phyloP scores from a whole-genome alignment of 2,797 vertebrate genomes.

The Xyrichtys novacula region DNA sequence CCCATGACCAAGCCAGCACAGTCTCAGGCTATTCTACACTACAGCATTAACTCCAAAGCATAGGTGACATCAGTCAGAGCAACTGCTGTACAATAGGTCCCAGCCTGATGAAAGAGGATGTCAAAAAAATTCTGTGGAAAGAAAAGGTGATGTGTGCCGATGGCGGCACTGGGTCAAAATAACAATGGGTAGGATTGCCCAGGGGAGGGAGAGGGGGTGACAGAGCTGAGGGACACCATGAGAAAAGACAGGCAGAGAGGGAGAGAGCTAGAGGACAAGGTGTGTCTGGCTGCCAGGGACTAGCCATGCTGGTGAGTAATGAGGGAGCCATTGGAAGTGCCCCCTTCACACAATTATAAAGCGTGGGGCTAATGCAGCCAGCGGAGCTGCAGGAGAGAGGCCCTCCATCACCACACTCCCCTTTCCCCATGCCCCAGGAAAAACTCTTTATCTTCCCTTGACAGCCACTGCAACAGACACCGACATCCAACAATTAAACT shows the following conservation, averaged over 20 bases:
- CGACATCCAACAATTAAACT: slow-evolving; percentile 83
- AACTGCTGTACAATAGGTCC: slow-evolving; percentile 63
- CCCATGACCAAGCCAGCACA: slow-evolving; percentile 33
- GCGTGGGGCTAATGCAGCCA: slow-evolving; percentile 82
- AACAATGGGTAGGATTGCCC: slow-evolving; percentile 77
- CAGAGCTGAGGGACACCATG: slow-evolving; percentile 68
- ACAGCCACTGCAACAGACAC: slow-evolving; percentile 81
- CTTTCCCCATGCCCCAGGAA: slow-evolving; percentile 78
- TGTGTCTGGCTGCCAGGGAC: slow-evolving; percentile 77
- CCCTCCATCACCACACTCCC: slow-evolving; percentile 81
- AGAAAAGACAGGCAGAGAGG: slow-evolving; percentile 58
- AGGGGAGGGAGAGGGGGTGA: slow-evolving; percentile 62
- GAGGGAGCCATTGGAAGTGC: slow-evolving; percentile 82
- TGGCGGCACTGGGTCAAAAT: slow-evolving; percentile 75
- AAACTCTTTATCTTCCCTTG: slow-evolving; percentile 86
- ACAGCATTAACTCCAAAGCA: slow-evolving; percentile 51
- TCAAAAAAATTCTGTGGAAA: slow-evolving; percentile 64
- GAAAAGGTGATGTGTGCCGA: slow-evolving; percentile 53
- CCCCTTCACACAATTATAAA: slow-evolving; percentile 87
- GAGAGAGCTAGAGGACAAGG: slow-evolving; percentile 75
- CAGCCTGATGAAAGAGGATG: slow-evolving; percentile 72
- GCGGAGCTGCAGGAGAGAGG: slow-evolving; percentile 80
- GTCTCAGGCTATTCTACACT: slow-evolving; percentile 15
- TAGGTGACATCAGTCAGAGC: slow-evolving; percentile 63
- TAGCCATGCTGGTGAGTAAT: slow-evolving; percentile 83